Conservation (phyloP, 2,113 vertebrate species). For the Columba janthina region DNA sequence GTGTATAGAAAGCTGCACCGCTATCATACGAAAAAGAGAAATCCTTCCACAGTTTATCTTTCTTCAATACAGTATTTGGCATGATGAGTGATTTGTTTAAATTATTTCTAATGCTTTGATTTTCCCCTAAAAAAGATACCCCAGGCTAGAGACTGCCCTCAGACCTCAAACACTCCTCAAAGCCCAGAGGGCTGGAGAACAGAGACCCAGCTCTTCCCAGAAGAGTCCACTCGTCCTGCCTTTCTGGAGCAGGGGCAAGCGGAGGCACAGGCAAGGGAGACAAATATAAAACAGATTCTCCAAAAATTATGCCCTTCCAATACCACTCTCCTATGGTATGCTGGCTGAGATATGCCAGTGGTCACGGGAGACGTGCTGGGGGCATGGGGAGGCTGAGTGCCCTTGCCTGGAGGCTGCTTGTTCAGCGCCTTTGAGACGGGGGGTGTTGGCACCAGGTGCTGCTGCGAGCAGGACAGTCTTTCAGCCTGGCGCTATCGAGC, state of each 20-base stretch:
- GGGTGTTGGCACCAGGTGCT: neutral
- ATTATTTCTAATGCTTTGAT: neutral
- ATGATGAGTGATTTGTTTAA: neutral
- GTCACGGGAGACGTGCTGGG: neutral
- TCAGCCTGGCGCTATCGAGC: neutral
- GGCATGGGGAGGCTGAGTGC: neutral
- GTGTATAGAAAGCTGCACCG: neutral
- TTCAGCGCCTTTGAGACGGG: neutral
- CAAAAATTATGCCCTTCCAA: neutral
- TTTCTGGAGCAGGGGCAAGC: neutral
- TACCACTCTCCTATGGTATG: neutral
- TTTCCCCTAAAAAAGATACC: neutral
- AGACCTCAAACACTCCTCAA: neutral
- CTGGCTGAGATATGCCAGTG: neutral
- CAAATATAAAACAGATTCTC: neutral
- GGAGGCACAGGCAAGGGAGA: neutral
- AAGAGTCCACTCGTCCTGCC: neutral
- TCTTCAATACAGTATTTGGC: neutral
- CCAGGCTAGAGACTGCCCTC: neutral
- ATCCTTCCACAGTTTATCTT: neutral
- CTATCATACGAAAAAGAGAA: neutral
- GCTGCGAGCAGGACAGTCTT: neutral
- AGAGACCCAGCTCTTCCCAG: accelerated
- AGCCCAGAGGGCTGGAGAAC: neutral
- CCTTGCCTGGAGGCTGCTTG: neutral